A percentile compares a stretch with the other conserved stretches of the same genome.
Conservation (phyloP, 2,113 vertebrate genomes). For the Boulengeromyrus knoepffleri region DNA sequence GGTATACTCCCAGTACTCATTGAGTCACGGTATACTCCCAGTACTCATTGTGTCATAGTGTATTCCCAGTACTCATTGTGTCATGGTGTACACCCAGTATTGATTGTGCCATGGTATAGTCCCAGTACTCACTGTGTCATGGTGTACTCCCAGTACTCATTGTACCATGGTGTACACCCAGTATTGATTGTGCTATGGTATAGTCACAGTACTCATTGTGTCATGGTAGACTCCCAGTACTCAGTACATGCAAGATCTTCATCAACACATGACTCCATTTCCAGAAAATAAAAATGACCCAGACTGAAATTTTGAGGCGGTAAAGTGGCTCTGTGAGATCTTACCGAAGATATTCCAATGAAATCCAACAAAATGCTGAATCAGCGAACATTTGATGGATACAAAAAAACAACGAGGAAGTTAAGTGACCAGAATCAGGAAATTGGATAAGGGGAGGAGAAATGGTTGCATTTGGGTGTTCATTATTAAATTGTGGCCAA, state of each 20-base stretch:
- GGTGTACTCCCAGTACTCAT: background rate
- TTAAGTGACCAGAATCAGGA: background rate
- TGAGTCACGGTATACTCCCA: background rate
- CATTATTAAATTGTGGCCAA: background rate
- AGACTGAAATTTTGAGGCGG: background rate
- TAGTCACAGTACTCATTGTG: background rate
- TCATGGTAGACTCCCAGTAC: background rate
- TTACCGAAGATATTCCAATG: background rate
- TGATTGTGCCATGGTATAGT: background rate
- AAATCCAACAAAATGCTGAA: background rate
- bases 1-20: background rate
- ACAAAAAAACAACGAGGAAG: background rate
- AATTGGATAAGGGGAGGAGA: background rate
- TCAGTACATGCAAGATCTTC: background rate
- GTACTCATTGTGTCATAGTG: background rate
- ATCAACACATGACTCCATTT: background rate
- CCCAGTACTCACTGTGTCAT: background rate
- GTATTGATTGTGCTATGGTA: background rate
- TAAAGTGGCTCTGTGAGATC: no score
- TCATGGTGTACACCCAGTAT: background rate
- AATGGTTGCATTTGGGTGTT: background rate
- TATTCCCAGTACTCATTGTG: background rate
- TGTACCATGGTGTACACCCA: background rate
- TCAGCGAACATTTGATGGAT: background rate
- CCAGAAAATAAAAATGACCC: background rate